phyloP scores from a whole-genome alignment of 2,888 invertebrate species.

The Colostygia pectinataria region DNA sequence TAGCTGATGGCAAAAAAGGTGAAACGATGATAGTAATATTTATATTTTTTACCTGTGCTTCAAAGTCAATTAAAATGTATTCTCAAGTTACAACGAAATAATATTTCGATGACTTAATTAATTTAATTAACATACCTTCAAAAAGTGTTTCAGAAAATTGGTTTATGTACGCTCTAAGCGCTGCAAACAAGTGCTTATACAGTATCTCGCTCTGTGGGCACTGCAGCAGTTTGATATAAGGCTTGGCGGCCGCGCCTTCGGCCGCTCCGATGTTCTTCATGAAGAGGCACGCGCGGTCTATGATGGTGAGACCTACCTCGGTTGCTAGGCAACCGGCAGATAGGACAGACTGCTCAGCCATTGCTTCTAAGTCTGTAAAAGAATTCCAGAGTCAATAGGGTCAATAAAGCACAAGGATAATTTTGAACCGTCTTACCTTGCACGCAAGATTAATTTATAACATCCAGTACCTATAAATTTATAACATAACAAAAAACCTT shows the following conservation, averaged over 20 bases:
- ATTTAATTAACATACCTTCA: slow-evolving; percentile 83
- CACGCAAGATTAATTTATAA: too few species aligned
- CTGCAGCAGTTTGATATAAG: slow-evolving; percentile 93
- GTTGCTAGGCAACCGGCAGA: slow-evolving; percentile 86
- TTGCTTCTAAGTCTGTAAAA: slow-evolving; percentile 64
- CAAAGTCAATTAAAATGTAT: too few species aligned
- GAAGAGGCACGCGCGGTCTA: slow-evolving; percentile 94
- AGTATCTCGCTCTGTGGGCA: slow-evolving; percentile 95
- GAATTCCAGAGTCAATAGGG: background rate
- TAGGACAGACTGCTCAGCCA: slow-evolving; percentile 69
- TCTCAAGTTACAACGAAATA: too few species aligned
- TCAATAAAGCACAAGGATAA: too few species aligned
- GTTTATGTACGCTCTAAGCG: slow-evolving; percentile 95
- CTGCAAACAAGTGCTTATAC: slow-evolving; percentile 95
- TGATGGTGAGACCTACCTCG: slow-evolving; percentile 93
- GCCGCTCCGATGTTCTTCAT: slow-evolving; percentile 91
- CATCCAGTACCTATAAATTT: too few species aligned
- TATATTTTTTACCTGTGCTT: too few species aligned
- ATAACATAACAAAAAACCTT: too few species aligned
- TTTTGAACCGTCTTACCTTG: too few species aligned
- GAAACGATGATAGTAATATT: too few species aligned
- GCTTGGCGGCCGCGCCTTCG: slow-evolving; percentile 91
- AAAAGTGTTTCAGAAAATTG: slow-evolving; percentile 93
- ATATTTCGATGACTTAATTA: too few species aligned
- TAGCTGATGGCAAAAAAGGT: too few species aligned